phyloP scores from a whole-genome alignment of 2,113 vertebrate genomes.

The Perognathus longimembris region DNA sequence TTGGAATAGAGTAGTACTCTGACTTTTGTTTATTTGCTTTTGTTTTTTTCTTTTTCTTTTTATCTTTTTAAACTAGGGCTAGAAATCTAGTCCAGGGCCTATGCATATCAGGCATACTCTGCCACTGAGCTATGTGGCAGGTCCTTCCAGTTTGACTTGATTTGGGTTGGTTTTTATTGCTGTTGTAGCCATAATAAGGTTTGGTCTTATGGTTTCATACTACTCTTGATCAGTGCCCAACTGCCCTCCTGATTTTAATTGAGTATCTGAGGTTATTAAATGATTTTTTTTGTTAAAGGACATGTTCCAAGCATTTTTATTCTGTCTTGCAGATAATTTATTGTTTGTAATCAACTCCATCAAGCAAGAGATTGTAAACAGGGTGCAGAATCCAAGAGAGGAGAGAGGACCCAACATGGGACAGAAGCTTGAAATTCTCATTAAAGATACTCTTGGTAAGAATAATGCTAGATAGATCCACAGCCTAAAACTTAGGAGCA shows the following conservation, averaged over 20 bases:
- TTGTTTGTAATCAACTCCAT: conserved; percentile 99
- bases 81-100: not conserved
- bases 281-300: conserved; percentile 41
- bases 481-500: not conserved
- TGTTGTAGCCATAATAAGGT: too few species aligned
- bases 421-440: conserved; percentile 94
- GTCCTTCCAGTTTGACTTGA: not conserved
- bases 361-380: conserved; percentile 97
- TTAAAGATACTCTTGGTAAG: conserved; percentile 97
- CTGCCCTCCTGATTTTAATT: conserved; percentile 15
- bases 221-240: too few species aligned
- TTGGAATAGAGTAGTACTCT: not conserved
- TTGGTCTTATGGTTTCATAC: too few species aligned
- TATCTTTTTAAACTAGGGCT: not conserved
- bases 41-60: not conserved
- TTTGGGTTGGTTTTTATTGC: too few species aligned
- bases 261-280: conserved; percentile 38
- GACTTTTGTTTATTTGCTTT: not conserved
- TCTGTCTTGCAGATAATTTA: conserved; percentile 92
- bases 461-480: conserved; percentile 47
- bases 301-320: conserved; percentile 39
- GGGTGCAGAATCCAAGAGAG: conserved; percentile 94
- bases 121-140: not conserved
- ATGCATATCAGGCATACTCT: not conserved
- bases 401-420: conserved; percentile 93